phyloP scores from a whole-genome alignment of 2,888 invertebrate species.

The Meandrusa payeni region DNA sequence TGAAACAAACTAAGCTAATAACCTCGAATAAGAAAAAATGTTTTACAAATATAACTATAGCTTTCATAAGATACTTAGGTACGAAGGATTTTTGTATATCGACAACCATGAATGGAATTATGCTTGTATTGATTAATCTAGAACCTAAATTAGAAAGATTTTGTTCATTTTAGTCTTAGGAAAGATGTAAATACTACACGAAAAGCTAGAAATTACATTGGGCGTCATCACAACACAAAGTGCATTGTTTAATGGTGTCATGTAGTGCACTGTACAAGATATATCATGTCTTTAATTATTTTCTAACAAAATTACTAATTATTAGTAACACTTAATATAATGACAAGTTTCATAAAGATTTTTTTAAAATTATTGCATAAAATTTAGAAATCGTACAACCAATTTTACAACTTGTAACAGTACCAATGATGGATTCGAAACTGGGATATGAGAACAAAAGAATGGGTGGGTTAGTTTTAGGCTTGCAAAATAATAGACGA shows the following conservation, averaged over 20 bases:
- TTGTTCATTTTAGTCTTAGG: background rate
- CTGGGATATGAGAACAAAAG: background rate
- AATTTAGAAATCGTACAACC: conserved; percentile 17
- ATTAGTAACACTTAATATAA: conserved; percentile 4
- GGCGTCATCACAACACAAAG: conserved; percentile 8
- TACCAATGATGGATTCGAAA: background rate
- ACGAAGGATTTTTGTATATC: no score
- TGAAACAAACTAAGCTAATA: no score
- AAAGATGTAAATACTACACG: background rate
- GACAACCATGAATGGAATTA: no score
- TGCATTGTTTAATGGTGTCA: conserved; percentile 6
- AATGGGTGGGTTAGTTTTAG: no score
- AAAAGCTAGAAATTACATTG: background rate
- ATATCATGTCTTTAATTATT: conserved; percentile 3
- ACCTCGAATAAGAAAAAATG: no score
- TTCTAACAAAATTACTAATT: conserved; percentile 10
- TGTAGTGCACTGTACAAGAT: background rate
- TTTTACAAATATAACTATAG: no score
- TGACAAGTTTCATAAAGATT: conserved; percentile 1
- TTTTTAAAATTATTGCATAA: conserved; percentile 16
- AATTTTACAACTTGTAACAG: background rate
- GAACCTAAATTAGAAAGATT: background rate
- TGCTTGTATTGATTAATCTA: no score
- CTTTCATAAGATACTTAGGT: no score
- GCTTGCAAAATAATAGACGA: no score